Evolutionary conservation across 2,797 vertebrate genomes (phyloP).

Genomic region (Gymnopithys bicolor): DNA sequence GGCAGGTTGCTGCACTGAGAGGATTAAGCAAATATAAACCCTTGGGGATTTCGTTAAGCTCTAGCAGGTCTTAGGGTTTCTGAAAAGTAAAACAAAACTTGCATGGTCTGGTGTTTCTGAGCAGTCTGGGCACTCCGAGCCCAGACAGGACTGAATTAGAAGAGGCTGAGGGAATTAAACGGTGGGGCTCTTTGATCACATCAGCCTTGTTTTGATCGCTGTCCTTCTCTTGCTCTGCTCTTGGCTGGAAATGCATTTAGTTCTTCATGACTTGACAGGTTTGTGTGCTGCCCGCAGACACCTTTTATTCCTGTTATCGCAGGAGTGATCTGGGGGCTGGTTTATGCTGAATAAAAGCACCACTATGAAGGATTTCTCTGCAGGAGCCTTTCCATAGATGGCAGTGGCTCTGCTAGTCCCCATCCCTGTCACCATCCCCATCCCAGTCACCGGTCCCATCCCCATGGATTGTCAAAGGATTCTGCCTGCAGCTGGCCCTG

Average conservation of each 20-base stretch:
- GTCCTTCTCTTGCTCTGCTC: neutral
- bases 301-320: accelerated
- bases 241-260: neutral
- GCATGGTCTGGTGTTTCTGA: neutral
- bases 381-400: neutral
- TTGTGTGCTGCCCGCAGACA: neutral
- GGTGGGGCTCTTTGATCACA: neutral
- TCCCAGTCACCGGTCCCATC: neutral
- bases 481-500: neutral
- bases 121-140: neutral
- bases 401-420: neutral
- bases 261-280: neutral
- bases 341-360: neutral
- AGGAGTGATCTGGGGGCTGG: neutral
- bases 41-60: neutral
- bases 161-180: neutral
- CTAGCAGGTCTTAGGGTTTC: neutral
- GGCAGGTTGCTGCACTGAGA: neutral
- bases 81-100: slow-evolving; percentile 2
- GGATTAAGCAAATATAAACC: slow-evolving; percentile 12
- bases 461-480: accelerated
- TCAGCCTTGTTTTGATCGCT: slow-evolving; percentile 19
- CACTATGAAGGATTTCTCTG: neutral
- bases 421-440: accelerated
- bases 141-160: slow-evolving; percentile 5